phyloP scores from a whole-genome alignment of 1,140 invertebrate genomes.

The Formica exsecta region DNA sequence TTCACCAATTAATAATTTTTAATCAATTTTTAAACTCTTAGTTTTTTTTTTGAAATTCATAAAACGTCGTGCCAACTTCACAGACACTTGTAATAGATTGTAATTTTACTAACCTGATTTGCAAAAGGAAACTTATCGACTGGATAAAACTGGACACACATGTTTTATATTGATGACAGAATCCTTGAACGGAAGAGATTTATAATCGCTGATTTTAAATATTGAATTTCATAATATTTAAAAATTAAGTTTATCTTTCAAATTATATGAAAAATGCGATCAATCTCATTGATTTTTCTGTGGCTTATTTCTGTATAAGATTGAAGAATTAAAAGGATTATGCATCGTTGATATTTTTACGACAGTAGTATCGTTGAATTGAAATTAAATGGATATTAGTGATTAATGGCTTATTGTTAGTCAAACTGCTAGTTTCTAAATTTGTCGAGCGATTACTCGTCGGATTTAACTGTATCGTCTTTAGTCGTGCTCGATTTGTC shows the following conservation, averaged over 20 bases:
- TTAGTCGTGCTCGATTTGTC: conserved; percentile 1
- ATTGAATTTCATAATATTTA: background rate
- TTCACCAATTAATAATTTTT: no score
- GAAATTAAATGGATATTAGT: conserved; percentile 10
- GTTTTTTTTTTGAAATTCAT: no score
- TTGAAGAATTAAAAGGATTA: no score
- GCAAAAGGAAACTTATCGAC: background rate
- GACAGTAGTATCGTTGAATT: background rate
- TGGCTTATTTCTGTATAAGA: background rate
- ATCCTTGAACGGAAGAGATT: background rate
- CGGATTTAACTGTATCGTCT: background rate
- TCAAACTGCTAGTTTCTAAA: background rate
- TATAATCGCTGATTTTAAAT: background rate
- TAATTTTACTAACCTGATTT: background rate
- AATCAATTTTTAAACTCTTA: no score
- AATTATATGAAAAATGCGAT: background rate
- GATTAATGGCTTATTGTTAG: background rate
- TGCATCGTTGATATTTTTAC: background rate
- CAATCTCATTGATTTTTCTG: background rate
- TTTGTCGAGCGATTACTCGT: background rate
- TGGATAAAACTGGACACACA: background rate
- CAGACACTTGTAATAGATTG: background rate
- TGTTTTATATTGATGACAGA: background rate
- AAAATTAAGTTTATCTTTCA: background rate
- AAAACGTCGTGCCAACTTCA: no score